These are phyloP conservation scores for Drosophila koepferae DNA, from an alignment of 2,888 invertebrate species.

Conservation along the genomic window DNA sequence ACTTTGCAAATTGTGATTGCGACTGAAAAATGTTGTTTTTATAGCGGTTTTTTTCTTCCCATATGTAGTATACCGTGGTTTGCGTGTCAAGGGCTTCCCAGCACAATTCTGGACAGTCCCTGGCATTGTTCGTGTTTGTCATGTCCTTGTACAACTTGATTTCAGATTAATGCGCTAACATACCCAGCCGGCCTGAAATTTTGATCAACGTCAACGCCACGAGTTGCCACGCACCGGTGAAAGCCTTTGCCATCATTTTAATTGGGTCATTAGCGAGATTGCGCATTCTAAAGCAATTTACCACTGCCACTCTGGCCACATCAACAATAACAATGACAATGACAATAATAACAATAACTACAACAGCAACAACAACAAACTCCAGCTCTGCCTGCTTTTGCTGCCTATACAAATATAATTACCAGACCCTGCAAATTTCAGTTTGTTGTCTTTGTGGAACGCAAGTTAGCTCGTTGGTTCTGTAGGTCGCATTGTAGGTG, in stretches of 20 bases:
- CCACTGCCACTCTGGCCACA: background rate
- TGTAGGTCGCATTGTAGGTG: background rate
- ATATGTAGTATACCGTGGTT: conserved; percentile 1
- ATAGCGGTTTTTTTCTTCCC: background rate
- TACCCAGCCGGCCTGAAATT: conserved; percentile 8
- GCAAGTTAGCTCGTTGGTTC: background rate
- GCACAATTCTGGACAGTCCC: conserved; percentile 25
- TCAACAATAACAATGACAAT: conserved; percentile 2
- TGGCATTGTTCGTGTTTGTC: conserved; percentile 33
- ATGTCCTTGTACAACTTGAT: conserved; percentile 63
- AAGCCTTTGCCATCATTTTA: conserved; percentile 67
- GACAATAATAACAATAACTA: background rate
- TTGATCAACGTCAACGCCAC: conserved; percentile 5
- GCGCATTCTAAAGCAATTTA: conserved; percentile 59
- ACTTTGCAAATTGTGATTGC: conserved; percentile 31
- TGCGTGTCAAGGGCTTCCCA: conserved; percentile 46
- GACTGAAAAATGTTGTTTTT: conserved; percentile 23
- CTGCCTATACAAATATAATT: conserved; percentile 22
- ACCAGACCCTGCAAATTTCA: conserved; percentile 4
- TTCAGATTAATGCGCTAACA: conserved; percentile 43
- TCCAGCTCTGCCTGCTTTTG: conserved; percentile 2
- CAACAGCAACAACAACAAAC: background rate
- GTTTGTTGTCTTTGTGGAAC: background rate
- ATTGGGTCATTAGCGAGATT: conserved; percentile 75
- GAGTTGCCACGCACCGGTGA: conserved; percentile 33